A percentile compares a stretch with the other conserved stretches of the same genome.
phyloP scores from a whole-genome alignment of 2,888 invertebrate species.

The Lithosia quadra region DNA sequence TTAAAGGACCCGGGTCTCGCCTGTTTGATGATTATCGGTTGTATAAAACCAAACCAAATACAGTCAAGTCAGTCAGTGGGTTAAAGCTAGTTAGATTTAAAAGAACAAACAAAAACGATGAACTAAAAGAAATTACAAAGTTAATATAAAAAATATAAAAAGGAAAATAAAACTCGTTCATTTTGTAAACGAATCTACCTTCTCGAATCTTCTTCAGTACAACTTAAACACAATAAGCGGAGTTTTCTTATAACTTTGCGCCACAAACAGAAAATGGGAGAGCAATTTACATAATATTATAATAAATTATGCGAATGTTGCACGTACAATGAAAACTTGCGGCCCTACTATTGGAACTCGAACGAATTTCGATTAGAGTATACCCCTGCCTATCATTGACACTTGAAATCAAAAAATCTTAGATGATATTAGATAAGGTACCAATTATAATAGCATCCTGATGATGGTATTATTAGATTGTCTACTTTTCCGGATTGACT shows the following conservation, averaged over 20 bases:
- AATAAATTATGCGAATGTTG: slow-evolving; percentile 26
- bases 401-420: too few species aligned
- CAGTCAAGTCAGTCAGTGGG: too few species aligned
- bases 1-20: too few species aligned
- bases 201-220: not conserved
- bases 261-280: slow-evolving; percentile 3
- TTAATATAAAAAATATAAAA: not conserved
- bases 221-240: slow-evolving; percentile 7
- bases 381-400: too few species aligned
- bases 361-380: not conserved
- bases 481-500: too few species aligned
- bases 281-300: slow-evolving; percentile 23
- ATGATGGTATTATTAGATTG: too few species aligned
- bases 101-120: not conserved
- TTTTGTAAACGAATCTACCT: slow-evolving; percentile 2
- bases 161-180: not conserved
- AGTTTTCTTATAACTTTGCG: slow-evolving; percentile 10
- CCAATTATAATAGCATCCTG: too few species aligned
- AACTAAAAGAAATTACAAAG: slow-evolving; percentile 6
- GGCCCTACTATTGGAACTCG: slow-evolving; percentile 13
- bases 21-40: too few species aligned
- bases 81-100: not conserved
- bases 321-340: not conserved
- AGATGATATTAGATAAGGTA: too few species aligned
- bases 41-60: too few species aligned